phyloP scores from a whole-genome alignment of 2,888 invertebrate species.

The Apomyelois bistriatella region DNA sequence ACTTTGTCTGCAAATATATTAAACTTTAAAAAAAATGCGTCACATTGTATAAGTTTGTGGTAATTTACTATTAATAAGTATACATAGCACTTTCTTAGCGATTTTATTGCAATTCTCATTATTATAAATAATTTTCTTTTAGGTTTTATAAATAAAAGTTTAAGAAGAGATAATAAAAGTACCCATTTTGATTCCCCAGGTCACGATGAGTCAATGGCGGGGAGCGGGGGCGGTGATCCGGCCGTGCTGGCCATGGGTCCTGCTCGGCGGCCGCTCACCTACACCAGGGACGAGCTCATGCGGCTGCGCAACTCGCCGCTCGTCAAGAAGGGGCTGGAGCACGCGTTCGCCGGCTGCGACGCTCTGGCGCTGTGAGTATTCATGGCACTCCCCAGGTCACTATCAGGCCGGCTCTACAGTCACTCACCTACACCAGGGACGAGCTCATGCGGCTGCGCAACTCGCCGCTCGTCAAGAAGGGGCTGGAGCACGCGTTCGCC shows the following conservation, averaged over 20 bases:
- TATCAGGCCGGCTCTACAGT: slow-evolving; percentile 26
- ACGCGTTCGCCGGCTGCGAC: slow-evolving; percentile 70
- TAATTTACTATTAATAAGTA: too few species aligned
- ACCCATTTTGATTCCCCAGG: slow-evolving; percentile 27
- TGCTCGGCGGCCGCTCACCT: slow-evolving; percentile 70
- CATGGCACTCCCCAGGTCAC: background rate
- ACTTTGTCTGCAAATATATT: background rate
- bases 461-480: slow-evolving; percentile 84
- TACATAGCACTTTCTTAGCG: too few species aligned
- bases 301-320: slow-evolving; percentile 84
- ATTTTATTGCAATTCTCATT: too few species aligned
- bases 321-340: slow-evolving; percentile 86
- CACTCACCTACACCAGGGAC: slow-evolving; percentile 82
- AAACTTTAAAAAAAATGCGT: too few species aligned
- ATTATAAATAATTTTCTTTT: too few species aligned
- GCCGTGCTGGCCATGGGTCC: slow-evolving; percentile 80
- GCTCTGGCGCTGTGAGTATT: slow-evolving; percentile 60
- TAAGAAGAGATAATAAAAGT: too few species aligned
- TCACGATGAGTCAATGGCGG: slow-evolving; percentile 52
- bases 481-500: slow-evolving; percentile 83
- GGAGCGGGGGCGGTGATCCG: slow-evolving; percentile 68
- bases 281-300: slow-evolving; percentile 85
- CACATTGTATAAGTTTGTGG: too few species aligned
- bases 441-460: slow-evolving; percentile 86
- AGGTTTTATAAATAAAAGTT: too few species aligned